Evolutionary conservation across 1,140 invertebrate genomes (phyloP).

Genomic region (Drosophila auraria): DNA sequence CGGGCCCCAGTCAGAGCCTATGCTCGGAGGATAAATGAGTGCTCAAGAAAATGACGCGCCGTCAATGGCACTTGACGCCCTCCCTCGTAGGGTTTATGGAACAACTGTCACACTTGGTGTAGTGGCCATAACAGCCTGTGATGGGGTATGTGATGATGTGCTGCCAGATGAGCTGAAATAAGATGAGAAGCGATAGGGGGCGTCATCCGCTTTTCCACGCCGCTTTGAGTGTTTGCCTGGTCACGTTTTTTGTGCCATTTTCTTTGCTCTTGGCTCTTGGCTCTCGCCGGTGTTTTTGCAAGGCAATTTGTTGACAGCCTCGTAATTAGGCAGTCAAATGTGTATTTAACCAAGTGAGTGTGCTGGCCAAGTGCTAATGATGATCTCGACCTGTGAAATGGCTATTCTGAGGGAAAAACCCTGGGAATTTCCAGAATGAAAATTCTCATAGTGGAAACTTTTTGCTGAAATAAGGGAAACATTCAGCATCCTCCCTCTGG

Average conservation of each 20-base stretch:
- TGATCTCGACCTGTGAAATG: constrained; percentile 23
- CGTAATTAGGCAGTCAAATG: constrained; percentile 71
- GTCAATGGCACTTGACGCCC: constrained; percentile 71
- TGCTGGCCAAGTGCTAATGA: constrained; percentile 23
- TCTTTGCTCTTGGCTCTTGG: constrained; percentile 13
- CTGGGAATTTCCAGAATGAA: not conserved
- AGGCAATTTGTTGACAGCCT: constrained; percentile 64
- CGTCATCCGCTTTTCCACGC: constrained; percentile 31
- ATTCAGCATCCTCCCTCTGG: constrained; percentile 1
- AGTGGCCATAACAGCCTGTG: constrained; percentile 46
- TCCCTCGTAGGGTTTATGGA: constrained; percentile 2
- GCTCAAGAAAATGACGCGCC: constrained; percentile 72
- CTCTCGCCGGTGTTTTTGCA: constrained; percentile 14
- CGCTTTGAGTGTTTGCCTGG: constrained; percentile 47
- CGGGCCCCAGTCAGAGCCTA: constrained; percentile 2
- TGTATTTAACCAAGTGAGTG: constrained; percentile 58
- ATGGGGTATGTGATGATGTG: constrained; percentile 23
- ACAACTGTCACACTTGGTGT: constrained; percentile 48
- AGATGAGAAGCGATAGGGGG: constrained; percentile 36
- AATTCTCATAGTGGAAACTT: not conserved
- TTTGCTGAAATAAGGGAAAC: constrained; percentile 4
- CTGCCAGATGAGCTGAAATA: constrained; percentile 40
- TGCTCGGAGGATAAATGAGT: constrained; percentile 66
- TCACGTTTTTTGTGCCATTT: constrained; percentile 66
- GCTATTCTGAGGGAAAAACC: not conserved